A percentile compares a stretch with the other conserved stretches of the same genome.
Conservation (phyloP, 2,888 invertebrate genomes). For the Drosophila stalkeri region DNA sequence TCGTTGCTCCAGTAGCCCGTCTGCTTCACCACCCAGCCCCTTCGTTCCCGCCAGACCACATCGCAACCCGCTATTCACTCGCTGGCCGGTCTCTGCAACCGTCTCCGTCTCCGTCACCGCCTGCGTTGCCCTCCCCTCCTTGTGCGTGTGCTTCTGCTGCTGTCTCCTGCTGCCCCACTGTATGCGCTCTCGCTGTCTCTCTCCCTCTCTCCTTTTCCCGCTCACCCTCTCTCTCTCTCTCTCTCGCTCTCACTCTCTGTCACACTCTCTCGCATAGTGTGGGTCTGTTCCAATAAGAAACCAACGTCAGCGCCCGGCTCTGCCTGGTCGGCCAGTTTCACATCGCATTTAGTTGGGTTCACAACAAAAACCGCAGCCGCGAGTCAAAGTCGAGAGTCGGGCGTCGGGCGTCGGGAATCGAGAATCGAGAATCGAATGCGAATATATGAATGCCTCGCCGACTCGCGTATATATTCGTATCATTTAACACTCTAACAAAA, state of each 20-base stretch:
- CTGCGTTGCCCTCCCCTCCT: slow-evolving; percentile 11
- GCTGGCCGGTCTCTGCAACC: slow-evolving; percentile 64
- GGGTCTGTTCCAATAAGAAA: slow-evolving; percentile 73
- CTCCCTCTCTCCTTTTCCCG: slow-evolving; percentile 8
- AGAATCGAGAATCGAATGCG: slow-evolving; percentile 39
- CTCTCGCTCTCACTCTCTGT: slow-evolving; percentile 4
- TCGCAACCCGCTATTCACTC: slow-evolving; percentile 33
- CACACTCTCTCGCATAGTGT: slow-evolving; percentile 29
- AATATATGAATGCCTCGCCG: slow-evolving; percentile 26
- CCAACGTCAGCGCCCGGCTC: slow-evolving; percentile 59
- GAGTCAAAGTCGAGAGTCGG: slow-evolving; percentile 49
- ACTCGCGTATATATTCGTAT: slow-evolving; percentile 17
- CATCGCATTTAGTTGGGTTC: slow-evolving; percentile 85
- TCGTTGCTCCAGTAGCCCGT: slow-evolving; percentile 39
- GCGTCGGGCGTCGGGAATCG: slow-evolving; percentile 20
- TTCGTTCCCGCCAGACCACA: slow-evolving; percentile 25
- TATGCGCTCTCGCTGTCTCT: slow-evolving; percentile 1
- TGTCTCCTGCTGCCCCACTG: slow-evolving; percentile 11
- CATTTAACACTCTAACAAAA: slow-evolving; percentile 41
- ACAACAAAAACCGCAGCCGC: slow-evolving; percentile 81
- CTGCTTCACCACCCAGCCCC: background rate
- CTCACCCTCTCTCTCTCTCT: slow-evolving; percentile 5
- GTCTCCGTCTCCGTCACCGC: slow-evolving; percentile 18
- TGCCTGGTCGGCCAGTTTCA: slow-evolving; percentile 79
- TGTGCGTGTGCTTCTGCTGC: slow-evolving; percentile 3